Evolutionary conservation across 2,888 invertebrate genomes (phyloP).

Genomic region (Sussaba pulchella): DNA sequence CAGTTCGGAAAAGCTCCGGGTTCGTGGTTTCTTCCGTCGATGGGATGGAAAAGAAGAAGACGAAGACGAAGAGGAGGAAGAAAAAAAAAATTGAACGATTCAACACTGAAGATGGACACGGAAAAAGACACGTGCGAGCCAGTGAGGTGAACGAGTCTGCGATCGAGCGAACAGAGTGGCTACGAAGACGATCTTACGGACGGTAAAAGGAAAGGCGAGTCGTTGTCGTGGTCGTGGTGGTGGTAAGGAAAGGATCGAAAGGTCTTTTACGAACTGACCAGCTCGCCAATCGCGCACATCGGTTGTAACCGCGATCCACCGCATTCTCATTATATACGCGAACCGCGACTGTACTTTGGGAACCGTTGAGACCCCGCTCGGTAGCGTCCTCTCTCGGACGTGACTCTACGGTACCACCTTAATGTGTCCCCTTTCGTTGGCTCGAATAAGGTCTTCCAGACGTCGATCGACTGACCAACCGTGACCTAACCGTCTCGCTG

Average conservation of each 20-base stretch:
- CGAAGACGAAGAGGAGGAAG: neutral
- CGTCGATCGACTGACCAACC: no score
- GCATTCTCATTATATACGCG: constrained; percentile 57
- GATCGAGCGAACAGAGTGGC: constrained; percentile 40
- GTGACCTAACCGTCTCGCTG: no score
- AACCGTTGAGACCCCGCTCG: constrained; percentile 32
- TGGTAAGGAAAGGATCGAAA: constrained; percentile 50
- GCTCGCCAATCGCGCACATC: neutral
- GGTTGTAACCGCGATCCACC: neutral
- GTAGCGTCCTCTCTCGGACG: constrained; percentile 12
- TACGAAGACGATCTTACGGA: constrained; percentile 26
- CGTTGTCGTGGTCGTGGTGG: constrained; percentile 31
- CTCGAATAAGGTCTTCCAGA: no score
- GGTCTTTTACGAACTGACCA: constrained; percentile 2
- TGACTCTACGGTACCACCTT: constrained; percentile 1
- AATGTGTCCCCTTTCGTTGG: neutral
- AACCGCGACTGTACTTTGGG: constrained; percentile 23
- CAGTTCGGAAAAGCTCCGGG: neutral
- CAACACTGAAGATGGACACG: constrained; percentile 16
- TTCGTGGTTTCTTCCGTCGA: constrained; percentile 7
- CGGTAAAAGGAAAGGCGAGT: constrained; percentile 53
- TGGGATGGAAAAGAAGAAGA: neutral
- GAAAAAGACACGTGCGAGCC: constrained; percentile 61
- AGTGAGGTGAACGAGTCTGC: constrained; percentile 61
- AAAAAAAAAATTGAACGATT: neutral